Percentiles rank a stretch among this genome's conserved stretches.
Conservation (phyloP, 2,888 invertebrate species). For the Mesorhabditis belari region DNA sequence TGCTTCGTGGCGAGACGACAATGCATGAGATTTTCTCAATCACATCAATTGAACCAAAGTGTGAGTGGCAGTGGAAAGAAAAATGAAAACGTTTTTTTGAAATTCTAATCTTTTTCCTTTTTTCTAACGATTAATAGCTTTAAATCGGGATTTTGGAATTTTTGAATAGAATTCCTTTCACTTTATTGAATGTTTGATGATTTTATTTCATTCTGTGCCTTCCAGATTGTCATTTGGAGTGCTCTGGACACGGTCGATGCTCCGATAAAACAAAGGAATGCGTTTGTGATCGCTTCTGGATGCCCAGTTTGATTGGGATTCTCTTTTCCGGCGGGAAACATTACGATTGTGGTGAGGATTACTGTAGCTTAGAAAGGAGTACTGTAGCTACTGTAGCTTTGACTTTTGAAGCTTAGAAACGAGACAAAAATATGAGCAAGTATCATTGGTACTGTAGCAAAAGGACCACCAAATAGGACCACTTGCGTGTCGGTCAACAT, state of each 20-base stretch:
- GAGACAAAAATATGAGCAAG: too few species aligned
- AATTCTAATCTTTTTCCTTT: too few species aligned
- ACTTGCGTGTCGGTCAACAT: too few species aligned
- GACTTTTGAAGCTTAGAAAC: too few species aligned
- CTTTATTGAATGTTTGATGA: too few species aligned
- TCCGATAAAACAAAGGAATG: conserved; percentile 20
- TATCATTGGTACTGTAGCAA: too few species aligned
- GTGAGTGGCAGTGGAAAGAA: conserved; percentile 1
- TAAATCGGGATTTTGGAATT: too few species aligned
- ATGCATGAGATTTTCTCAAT: conserved; percentile 18
- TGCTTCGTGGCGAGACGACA: conserved; percentile 11
- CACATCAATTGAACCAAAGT: conserved; percentile 10
- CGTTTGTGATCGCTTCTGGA: conserved; percentile 21
- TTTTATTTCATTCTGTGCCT: not conserved
- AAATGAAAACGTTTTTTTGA: too few species aligned
- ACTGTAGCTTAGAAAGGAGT: not conserved
- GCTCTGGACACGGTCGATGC: conserved; percentile 20
- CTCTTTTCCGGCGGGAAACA: conserved; percentile 5
- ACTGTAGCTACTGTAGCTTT: not conserved
- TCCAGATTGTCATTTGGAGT: conserved; percentile 18
- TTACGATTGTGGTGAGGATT: conserved; percentile 6
- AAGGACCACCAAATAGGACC: too few species aligned
- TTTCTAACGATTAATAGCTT: too few species aligned
- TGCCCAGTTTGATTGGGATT: conserved; percentile 11
- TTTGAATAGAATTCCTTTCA: too few species aligned